Base-by-base conservation (phyloP, 2,113 vertebrate genomes). In the Pipra filicauda region DNA sequence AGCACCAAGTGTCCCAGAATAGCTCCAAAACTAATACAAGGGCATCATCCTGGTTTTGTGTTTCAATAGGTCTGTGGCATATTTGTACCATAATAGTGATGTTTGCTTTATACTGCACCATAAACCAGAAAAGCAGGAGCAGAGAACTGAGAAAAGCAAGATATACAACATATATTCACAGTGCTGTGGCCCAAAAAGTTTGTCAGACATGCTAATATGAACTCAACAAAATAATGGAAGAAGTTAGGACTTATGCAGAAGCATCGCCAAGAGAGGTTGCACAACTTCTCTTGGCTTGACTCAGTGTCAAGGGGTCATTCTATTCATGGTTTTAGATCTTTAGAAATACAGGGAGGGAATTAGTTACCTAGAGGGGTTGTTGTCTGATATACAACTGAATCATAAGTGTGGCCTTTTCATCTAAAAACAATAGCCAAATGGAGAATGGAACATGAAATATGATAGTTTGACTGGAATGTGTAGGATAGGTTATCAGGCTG, bases 81-180 rank as follows among this genome's bases (percentile, higher is more conserved):
- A 12, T 26, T 54, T 57, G 41, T 51, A 69, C 43, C 24, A 1
- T 33, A 57, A 57, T 35, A 43, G 70, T 12, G 20, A 51, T 46
- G 17, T 80, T 69, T 85, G 55, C 55, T 41, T 89, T 65, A 54
- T 33, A 35, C 21, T 65, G 16, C 43, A 46, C 37, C 43, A 23
- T 37, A 26, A 62, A 64, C 39, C 30, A 54, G 51, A 62, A 65
- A n/a, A 74, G 61, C 24, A 57, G 11, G 19, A 31, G 43, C 49
- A 51, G 46, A 77, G 39, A 81, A 72, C 33, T 12, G 16, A 54
- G 58, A 48, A 65, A 43, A 65, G 14, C 31, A 41, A 37, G 15
- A 21, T 21, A 2, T 24, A 12, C 26, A 37, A 30, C 5, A 0
- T 22, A 5, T 3, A 12, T 41, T 35, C 1, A 2, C 30, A 21